Evolutionary conservation across 2,797 vertebrate species (phyloP).

Genomic region (Cephalopachus bancanus): DNA sequence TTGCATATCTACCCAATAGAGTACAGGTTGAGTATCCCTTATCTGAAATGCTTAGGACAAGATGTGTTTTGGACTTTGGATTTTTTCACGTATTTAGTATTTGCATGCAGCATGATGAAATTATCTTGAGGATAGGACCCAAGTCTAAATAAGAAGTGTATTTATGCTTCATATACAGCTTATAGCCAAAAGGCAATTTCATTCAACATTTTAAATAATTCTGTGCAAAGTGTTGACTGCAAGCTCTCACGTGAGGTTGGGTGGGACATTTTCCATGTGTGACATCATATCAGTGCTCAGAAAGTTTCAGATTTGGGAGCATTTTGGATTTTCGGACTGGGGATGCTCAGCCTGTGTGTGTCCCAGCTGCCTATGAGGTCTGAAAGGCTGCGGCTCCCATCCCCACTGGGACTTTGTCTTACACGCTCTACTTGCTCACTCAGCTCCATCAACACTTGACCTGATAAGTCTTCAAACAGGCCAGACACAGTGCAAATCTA

Average conservation of each 20-base stretch:
- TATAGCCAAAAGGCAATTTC: not conserved
- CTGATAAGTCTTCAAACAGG: not conserved
- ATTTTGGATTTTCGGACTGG: not conserved
- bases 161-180: not conserved
- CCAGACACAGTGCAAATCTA: not conserved
- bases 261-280: not conserved
- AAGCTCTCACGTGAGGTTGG: not conserved
- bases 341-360: not conserved
- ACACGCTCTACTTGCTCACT: not conserved
- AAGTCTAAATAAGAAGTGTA: not conserved
- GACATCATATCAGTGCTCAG: not conserved
- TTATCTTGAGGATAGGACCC: not conserved
- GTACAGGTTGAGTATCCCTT: not conserved
- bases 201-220: not conserved
- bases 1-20: not conserved
- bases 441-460: rapidly evolving
- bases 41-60: not conserved
- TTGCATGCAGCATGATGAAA: not conserved
- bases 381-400: not conserved
- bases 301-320: not conserved
- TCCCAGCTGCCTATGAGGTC: not conserved
- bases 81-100: not conserved
- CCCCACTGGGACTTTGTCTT: not conserved
- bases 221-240: not conserved
- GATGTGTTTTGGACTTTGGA: rapidly evolving